Conservation (phyloP, 2,113 vertebrate genomes). For the Anguilla japonica region DNA sequence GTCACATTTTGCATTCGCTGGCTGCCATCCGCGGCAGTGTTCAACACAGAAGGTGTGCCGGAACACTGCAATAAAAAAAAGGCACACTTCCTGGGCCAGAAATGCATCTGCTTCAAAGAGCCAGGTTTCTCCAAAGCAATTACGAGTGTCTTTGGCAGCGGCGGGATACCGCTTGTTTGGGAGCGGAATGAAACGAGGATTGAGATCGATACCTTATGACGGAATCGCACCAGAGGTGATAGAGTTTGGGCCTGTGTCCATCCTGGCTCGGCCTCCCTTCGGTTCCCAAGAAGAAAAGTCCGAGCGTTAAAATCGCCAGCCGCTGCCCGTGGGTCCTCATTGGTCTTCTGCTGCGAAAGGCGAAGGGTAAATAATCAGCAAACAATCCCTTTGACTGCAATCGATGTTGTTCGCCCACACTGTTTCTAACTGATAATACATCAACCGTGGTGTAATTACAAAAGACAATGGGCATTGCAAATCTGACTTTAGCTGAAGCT, state of each 20-base stretch:
- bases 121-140: conserved; percentile 36
- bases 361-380: conserved; percentile 40
- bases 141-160: conserved; percentile 52
- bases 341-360: conserved; percentile 63
- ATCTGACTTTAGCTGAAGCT: conserved; percentile 60
- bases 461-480: conserved; percentile 51
- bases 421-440: conserved; percentile 47
- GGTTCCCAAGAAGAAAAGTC: conserved; percentile 51
- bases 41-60: conserved; percentile 13
- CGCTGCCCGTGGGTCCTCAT: conserved; percentile 63
- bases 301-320: conserved; percentile 44
- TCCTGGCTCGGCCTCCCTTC: conserved; percentile 61
- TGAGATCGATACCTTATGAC: conserved; percentile 75
- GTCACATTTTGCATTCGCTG: not conserved
- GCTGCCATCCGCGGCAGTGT: not conserved
- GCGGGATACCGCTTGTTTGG: conserved; percentile 30
- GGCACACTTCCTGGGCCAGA: conserved; percentile 11
- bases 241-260: conserved; percentile 53
- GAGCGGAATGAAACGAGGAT: conserved; percentile 46
- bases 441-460: conserved; percentile 63
- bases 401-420: conserved; percentile 34
- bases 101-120: not conserved
- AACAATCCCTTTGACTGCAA: conserved; percentile 25
- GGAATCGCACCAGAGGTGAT: conserved; percentile 73
- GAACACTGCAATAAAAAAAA: conserved; percentile 21